Base-by-base conservation (phyloP, 2,797 vertebrate species). In the Sebastes reedi region DNA sequence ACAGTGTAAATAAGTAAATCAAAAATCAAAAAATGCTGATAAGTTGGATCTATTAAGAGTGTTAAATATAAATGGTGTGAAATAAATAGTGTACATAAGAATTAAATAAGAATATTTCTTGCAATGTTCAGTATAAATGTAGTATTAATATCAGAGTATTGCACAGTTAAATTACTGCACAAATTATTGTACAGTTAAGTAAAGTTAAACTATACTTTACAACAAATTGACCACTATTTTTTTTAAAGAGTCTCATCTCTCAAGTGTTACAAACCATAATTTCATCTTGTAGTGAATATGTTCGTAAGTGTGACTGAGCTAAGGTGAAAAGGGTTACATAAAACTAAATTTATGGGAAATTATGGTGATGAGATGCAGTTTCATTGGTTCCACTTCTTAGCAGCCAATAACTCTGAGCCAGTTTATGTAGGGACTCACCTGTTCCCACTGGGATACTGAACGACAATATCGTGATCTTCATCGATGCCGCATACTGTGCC, bases 401-500 rank as follows among this genome's bases (percentile, higher is more conserved):
- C 36, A 84, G 54, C 16, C 12, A 58, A 54, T 46, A 74, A 56
- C 50, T 75, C 22, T 34, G 5, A 80, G 16, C 20, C 13, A 1
- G 56, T 54, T n/a, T 16, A 58, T 29, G 5, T 32, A 12, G 3
- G 0, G 4, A 59, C 95, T 88, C 88, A 98, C 99, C 99, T 97
- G 94, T 99, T 99, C 82, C 98, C 97, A 80, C 98, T 99, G 78
- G 98, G 98, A 89, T 99, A 99, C 78, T 99, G 98, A 56, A 99
- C 98, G 32, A 99, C 98, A 68, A 99, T 99, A 86, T 99, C 99
- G 72, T 99, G 99, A 91, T 99, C 99, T 92, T 99, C 99, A 88
- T 99, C 99, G 2, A 99, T 99, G 88, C 99, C 99, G 74, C 98
- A 99, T 55, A 99, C 99, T 0, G 98, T 99, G 82, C 99, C 98